Evolutionary conservation across 1,140 invertebrate species (phyloP), one percentile per base, ranked within the genome.

Genomic region (Drosophila littoralis): DNA sequence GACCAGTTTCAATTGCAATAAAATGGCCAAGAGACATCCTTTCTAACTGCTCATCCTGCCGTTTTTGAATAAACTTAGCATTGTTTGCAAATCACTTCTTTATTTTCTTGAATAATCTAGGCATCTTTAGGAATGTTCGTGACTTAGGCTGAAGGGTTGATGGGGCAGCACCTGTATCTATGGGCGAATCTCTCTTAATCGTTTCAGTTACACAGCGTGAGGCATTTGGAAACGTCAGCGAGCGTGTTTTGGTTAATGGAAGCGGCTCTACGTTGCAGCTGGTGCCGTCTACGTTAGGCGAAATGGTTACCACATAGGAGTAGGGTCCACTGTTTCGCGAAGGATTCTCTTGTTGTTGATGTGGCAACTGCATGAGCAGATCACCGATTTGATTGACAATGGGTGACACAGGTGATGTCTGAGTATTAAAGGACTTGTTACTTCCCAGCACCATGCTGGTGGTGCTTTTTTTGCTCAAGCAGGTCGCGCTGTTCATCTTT

Each of bases 261-360:
- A 43, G 38, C 1, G 15, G 12, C 12, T 46, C 50, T 3, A 7
- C 43, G 7, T 22, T 46, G 8, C 35, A 42, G 13, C 6, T 28
- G 1, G 17, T 15, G 1, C 32, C 22, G 0, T 13, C 45, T 3
- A 65, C 17, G 0, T 9, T 42, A 28, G 15, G 40, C 22, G 13
- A 71, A 6, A 85, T 50, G 9, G 74, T 81, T 9, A 78, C 81
- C 40, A 85, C 3, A 7, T 66, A 85, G n/a, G 74, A 54, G 5
- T 22, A 51, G 1, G 48, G 10, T 7, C 51, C 46, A 2, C 45
- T 42, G 1, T 10, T 15, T 10, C 10, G 13, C 6, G 12, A 0
- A 6, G 7, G 6, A 12, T 33, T 9, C 7, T 61, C n/a, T 1
- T 55, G 15, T 8, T 50, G 51, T 12, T 68, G 38, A 1, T 42